Percentiles rank a stretch among this genome's conserved stretches.
Evolutionary conservation across 2,888 invertebrate genomes (phyloP).

Genomic region (Balanococcus diminutus): DNA sequence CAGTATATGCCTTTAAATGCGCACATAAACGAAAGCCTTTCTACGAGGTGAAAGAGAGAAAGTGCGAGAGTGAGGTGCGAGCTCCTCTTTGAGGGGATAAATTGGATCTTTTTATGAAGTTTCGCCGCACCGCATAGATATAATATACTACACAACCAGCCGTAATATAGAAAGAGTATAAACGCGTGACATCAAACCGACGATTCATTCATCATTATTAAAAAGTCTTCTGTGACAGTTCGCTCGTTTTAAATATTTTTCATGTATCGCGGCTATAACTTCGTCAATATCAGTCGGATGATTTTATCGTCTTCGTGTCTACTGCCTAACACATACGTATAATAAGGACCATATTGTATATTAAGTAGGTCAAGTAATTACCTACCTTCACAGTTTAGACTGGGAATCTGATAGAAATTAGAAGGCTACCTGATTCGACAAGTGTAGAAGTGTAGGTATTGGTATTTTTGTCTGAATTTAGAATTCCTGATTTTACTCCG

Average conservation of each 20-base stretch:
- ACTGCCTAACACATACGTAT: too few species aligned
- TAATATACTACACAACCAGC: background rate
- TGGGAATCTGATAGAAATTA: too few species aligned
- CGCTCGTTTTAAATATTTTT: slow-evolving; percentile 29
- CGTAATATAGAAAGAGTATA: background rate
- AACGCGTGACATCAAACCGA: background rate
- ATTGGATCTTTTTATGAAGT: slow-evolving; percentile 5
- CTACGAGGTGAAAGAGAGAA: background rate
- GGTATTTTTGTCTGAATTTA: too few species aligned
- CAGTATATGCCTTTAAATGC: background rate
- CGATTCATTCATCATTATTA: slow-evolving; percentile 35
- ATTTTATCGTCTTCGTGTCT: too few species aligned
- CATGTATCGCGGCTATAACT: background rate
- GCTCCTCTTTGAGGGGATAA: background rate
- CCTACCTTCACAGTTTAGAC: too few species aligned
- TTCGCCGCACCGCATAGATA: background rate
- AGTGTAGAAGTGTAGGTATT: too few species aligned
- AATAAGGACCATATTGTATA: too few species aligned
- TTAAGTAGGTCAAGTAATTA: too few species aligned
- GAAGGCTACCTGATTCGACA: too few species aligned
- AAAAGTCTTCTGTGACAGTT: slow-evolving; percentile 29
- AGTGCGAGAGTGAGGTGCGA: background rate
- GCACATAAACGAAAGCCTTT: background rate
- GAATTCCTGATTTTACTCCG: too few species aligned
- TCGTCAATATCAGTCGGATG: too few species aligned